These are phyloP conservation scores for Trachemys scripta DNA, from an alignment of 2,113 vertebrate genomes.

Conservation along the genomic window DNA sequence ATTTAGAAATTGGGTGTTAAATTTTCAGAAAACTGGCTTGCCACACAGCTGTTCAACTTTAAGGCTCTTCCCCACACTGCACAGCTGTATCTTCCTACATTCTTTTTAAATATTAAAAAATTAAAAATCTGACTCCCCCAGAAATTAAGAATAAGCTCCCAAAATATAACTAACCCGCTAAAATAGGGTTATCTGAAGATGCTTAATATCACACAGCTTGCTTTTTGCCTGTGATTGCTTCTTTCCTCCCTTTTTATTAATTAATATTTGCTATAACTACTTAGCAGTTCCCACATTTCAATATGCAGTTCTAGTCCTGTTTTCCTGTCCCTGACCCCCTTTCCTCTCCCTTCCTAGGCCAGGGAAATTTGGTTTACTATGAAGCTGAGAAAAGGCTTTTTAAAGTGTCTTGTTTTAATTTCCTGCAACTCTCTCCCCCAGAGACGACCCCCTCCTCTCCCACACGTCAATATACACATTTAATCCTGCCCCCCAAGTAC, in stretches of 20 bases:
- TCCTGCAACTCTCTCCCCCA: background rate
- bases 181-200: slow-evolving; percentile 12
- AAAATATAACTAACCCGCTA: background rate
- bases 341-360: slow-evolving; percentile 34
- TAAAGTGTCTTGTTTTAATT: background rate
- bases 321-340: background rate
- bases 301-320: background rate
- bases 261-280: background rate
- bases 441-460: background rate
- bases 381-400: background rate
- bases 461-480: background rate
- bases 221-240: background rate
- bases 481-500: background rate
- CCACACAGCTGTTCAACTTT: background rate
- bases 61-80: background rate
- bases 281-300: background rate
- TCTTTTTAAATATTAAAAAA: background rate
- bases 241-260: background rate
- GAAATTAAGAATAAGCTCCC: background rate
- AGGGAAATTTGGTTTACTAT: background rate
- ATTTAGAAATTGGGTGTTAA: background rate
- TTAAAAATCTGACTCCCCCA: background rate
- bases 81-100: background rate
- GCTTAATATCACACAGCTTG: slow-evolving; percentile 12
- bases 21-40: background rate